Evolutionary conservation across 2,113 vertebrate genomes (phyloP).

Genomic region (Zosterops lateralis): DNA sequence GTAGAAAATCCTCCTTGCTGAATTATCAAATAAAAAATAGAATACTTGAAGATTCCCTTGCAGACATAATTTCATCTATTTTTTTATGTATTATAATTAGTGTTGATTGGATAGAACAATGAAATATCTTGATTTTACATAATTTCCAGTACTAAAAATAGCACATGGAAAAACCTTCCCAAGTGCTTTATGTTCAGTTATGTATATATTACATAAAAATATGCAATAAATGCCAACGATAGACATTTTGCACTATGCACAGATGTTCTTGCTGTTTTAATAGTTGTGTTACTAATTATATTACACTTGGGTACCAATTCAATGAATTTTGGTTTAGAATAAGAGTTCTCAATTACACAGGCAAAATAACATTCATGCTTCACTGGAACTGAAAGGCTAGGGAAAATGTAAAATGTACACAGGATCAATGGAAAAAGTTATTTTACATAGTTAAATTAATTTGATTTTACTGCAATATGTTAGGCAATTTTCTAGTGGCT

Average conservation of each 20-base stretch:
- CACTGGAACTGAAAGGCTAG: constrained; percentile 9
- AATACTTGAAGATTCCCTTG: not conserved
- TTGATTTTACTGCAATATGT: not conserved
- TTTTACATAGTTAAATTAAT: constrained; percentile 9
- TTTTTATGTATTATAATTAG: not conserved
- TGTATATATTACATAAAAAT: not conserved
- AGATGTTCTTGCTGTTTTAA: constrained; percentile 31
- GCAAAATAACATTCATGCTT: constrained; percentile 49
- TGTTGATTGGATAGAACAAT: not conserved
- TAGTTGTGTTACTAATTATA: constrained; percentile 51
- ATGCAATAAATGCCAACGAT: not conserved
- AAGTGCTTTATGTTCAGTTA: not conserved
- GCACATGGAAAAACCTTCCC: not conserved
- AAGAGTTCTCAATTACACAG: constrained; percentile 44
- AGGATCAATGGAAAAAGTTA: not conserved
- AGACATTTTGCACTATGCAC: constrained; percentile 14
- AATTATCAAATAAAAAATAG: not conserved
- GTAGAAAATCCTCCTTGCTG: not conserved
- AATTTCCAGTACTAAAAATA: constrained; percentile 5
- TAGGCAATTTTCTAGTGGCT: not conserved
- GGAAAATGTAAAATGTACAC: not conserved
- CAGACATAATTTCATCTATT: not conserved
- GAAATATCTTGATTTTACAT: not conserved
- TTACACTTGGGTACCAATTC: constrained; percentile 43
- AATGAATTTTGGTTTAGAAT: constrained; percentile 54